A percentile compares a stretch with the other conserved stretches of the same genome.
Conservation (phyloP, 2,888 invertebrate species). For the Gymnoscelis rufifasciata region DNA sequence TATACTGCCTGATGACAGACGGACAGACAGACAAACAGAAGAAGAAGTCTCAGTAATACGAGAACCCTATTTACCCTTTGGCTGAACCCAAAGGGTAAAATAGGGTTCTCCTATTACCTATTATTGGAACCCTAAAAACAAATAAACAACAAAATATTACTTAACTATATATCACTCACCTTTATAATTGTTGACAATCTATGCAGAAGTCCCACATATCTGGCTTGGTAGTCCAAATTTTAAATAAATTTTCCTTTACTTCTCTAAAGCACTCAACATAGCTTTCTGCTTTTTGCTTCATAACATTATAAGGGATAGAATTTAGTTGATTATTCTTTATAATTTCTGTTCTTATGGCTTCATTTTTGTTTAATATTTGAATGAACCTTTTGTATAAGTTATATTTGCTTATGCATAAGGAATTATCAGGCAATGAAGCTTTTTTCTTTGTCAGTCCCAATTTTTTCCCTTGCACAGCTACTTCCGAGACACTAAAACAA, state of each 20-base stretch:
- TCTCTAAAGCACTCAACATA: slow-evolving; percentile 57
- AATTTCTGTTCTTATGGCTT: slow-evolving; percentile 36
- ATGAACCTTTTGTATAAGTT: slow-evolving; percentile 72
- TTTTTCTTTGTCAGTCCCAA: slow-evolving; percentile 88
- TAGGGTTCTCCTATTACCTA: too few species aligned
- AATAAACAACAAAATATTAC: too few species aligned
- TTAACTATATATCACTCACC: neutral
- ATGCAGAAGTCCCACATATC: slow-evolving; percentile 64
- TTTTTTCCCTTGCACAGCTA: slow-evolving; percentile 87
- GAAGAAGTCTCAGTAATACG: too few species aligned
- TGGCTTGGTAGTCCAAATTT: slow-evolving; percentile 79
- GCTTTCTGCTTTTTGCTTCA: slow-evolving; percentile 54
- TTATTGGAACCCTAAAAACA: too few species aligned
- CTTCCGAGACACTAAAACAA: slow-evolving; percentile 66
- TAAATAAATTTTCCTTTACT: slow-evolving; percentile 70
- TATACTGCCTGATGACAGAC: too few species aligned
- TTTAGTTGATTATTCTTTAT: slow-evolving; percentile 31
- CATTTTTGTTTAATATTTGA: slow-evolving; percentile 49
- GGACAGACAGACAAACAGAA: too few species aligned
- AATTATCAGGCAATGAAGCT: slow-evolving; percentile 51
- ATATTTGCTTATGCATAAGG: slow-evolving; percentile 77
- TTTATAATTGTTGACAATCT: slow-evolving; percentile 26
- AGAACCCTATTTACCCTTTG: too few species aligned
- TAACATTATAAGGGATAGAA: slow-evolving; percentile 53
- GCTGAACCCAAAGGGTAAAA: too few species aligned